A percentile compares a stretch with the other conserved stretches of the same genome.
Evolutionary conservation across 2,113 vertebrate species (phyloP).

Genomic region (Paedocypris sp.): DNA sequence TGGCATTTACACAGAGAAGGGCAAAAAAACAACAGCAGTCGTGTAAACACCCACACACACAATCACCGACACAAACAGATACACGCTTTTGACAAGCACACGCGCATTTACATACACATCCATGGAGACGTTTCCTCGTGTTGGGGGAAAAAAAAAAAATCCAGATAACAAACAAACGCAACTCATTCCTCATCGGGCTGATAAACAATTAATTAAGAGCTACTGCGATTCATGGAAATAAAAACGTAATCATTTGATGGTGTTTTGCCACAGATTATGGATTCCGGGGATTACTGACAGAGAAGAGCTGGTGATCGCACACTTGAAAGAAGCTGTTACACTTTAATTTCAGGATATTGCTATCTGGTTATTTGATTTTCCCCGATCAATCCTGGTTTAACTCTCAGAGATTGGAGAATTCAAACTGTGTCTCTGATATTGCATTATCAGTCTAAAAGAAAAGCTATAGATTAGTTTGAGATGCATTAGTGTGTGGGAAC

Average conservation of each 20-base stretch:
- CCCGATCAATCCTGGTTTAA: conserved; percentile 40
- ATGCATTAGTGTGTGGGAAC: conserved; percentile 45
- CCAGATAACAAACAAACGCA: conserved; percentile 8
- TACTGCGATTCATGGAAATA: conserved; percentile 10
- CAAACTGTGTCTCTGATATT: conserved; percentile 49
- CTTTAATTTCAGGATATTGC: conserved; percentile 51
- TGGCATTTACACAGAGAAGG: conserved; percentile 49
- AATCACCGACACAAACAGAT: not conserved
- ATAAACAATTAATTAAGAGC: conserved; percentile 11
- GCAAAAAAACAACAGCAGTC: conserved; percentile 48
- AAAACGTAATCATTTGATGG: conserved; percentile 16
- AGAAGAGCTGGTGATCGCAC: conserved; percentile 30
- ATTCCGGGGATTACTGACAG: conserved; percentile 13
- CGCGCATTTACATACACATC: conserved; percentile 17
- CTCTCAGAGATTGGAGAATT: conserved; percentile 51
- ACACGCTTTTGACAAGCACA: not conserved
- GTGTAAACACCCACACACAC: conserved; percentile 28
- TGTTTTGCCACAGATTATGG: conserved; percentile 28
- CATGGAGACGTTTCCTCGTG: not conserved
- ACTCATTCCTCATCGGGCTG: not conserved
- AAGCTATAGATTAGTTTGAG: conserved; percentile 23
- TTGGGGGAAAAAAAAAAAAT: conserved; percentile 1
- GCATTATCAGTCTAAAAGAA: conserved; percentile 41
- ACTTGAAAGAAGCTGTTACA: conserved; percentile 38
- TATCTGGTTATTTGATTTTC: conserved; percentile 56